Evolutionary conservation across 2,888 invertebrate species (phyloP), one percentile per base, ranked within the genome.

Genomic region (Schizaphis graminum): DNA sequence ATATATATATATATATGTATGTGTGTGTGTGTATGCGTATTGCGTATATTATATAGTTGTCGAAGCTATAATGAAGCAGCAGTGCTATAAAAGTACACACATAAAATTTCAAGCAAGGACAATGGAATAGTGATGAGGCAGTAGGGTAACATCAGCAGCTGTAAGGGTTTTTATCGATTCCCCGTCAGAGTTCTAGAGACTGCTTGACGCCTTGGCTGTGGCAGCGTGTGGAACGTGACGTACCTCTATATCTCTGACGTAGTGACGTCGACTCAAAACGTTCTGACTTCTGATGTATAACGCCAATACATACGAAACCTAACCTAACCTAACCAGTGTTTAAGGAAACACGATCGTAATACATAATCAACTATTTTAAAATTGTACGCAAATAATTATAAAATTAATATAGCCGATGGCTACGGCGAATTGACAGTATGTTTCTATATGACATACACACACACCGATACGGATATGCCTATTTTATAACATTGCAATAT

Each of bases 141-240:
- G 94, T 44, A 57, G 86, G 77, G 85, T 85, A 35, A 49, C 35
- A 4, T 35, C 28, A 91, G 56, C 56, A 85, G 77, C 86, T 86
- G 61, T 89, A 94, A 89, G 85, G 94, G 89, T 90, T 93, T 88
- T 86, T 94, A 94, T 94, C 91, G 94, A 94, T 94, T 94, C 87
- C 41, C 86, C 90, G 94, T 93, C 88, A 88, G 53, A 49, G 85
- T 67, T 47, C 21, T 56, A 53, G 90, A 94, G 94, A 94, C 94
- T 67, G 94, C 94, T 94, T 86, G 94, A 91, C 94, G 94, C 94
- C 94, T 91, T 86, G n/a, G 49, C 88, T n/a, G 89, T n/a, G n/a
- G 41, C 56, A 61, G 89, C 89, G 89, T 88, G 91, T 35, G 24
- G 47, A 24, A 35, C 57, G 41, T 41, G 49, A 89, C 56, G 77